phyloP scores from a whole-genome alignment of 1,140 invertebrate species.

The Frieseomelitta varia region DNA sequence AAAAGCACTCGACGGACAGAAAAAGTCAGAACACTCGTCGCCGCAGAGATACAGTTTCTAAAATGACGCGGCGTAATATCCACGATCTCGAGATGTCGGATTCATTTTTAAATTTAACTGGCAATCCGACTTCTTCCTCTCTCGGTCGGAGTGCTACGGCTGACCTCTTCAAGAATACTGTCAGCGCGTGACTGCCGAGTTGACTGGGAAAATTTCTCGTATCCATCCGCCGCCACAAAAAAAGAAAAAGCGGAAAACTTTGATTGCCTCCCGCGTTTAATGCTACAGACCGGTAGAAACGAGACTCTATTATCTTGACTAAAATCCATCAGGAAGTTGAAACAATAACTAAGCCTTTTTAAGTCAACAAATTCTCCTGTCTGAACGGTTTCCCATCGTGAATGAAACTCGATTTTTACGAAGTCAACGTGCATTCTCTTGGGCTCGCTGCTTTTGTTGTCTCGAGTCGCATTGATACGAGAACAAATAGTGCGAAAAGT shows the following conservation, averaged over 20 bases:
- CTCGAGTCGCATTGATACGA: too few relatives aligned
- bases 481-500: background rate
- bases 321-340: conserved; percentile 22
- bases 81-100: background rate
- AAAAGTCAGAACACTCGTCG: background rate
- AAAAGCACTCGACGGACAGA: background rate
- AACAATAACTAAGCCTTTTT: conserved; percentile 21
- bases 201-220: conserved; percentile 29
- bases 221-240: background rate
- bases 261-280: conserved; percentile 39
- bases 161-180: background rate
- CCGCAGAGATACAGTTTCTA: background rate
- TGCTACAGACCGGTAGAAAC: background rate
- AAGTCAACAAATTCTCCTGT: background rate
- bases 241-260: conserved; percentile 27
- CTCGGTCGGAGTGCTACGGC: background rate
- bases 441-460: background rate
- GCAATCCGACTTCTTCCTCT: background rate
- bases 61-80: background rate
- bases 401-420: background rate
- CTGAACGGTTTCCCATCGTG: background rate
- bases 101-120: conserved; percentile 27
- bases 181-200: background rate
- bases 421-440: background rate
- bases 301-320: conserved; percentile 12